Evolutionary conservation across 2,797 vertebrate species (phyloP), one percentile per base, ranked within the genome.

Genomic region (Acomys russatus): DNA sequence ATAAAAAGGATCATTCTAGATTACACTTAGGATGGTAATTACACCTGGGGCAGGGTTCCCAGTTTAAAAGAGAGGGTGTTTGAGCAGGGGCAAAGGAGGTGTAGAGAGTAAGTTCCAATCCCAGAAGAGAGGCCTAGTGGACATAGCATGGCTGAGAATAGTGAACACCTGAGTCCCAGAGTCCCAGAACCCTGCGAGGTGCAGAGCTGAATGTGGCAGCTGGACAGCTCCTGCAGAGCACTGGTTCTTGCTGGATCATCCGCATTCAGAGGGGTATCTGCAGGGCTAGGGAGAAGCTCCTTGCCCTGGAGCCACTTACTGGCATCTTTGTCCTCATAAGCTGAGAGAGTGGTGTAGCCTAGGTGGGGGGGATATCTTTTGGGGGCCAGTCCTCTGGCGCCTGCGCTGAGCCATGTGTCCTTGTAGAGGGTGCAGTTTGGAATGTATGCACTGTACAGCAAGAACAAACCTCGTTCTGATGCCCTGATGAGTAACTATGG

Each of bases 391-490:
- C 89, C n/a, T 25, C 23, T 83, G 10, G 23, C 30, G 70, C 22
- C n/a, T 11, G 28, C 44, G 12, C 73, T 96, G 83, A 96, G 33
- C 63, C 59, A 1, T 30, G 0, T 95, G 33, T 98, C 84, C 17
- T 97, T 77, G 64, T 98, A 99, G 99, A 99, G 99, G 97, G 99
- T 99, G 97, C 99, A 99, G 98, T 99, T 99, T 97, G 98, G 99
- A 92, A 98, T 99, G 97, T 99, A 99, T 0, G 99, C 99, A 0
- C 98, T 99, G 35, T 99, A 99, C 95, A 99, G 99, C 98, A 99
- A 99, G 98, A 99, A 99, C 98, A 99, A 99, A 96, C 99, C 99
- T 0, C 99, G 99, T 97, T 99, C 99, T 0, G 99, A 99, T 38
- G 97, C 98, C 0, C 98, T 99, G 96, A 98, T 99, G 97, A 98